A percentile compares a stretch with the other conserved stretches of the same genome.
Evolutionary conservation across 1,140 invertebrate species (phyloP).

Genomic region (Euborellia annulipes): DNA sequence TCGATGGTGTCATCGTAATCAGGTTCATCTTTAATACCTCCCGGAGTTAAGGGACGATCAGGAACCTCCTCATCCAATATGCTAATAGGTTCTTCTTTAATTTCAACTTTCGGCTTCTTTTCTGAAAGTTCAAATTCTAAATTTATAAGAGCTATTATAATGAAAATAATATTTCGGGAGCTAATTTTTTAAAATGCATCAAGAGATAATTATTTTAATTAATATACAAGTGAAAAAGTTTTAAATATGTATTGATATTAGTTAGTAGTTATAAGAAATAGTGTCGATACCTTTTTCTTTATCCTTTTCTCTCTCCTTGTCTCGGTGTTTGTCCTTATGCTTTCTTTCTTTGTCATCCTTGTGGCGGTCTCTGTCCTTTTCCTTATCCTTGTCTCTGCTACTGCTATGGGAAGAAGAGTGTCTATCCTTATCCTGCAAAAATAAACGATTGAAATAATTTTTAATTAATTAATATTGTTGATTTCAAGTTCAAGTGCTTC

Average conservation of each 20-base stretch:
- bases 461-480: not conserved
- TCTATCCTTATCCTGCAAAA: slow-evolving; percentile 32
- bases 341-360: slow-evolving; percentile 18
- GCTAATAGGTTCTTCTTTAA: not conserved
- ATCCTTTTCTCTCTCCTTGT: slow-evolving; percentile 12
- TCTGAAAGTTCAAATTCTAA: not conserved
- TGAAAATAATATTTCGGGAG: too few species aligned
- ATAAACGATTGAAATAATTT: not conserved
- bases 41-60: slow-evolving; percentile 12
- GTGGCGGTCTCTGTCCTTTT: slow-evolving; percentile 17
- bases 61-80: too few species aligned
- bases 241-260: not conserved
- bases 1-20: slow-evolving; percentile 27
- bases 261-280: too few species aligned
- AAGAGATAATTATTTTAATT: not conserved
- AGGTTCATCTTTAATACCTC: slow-evolving; percentile 23
- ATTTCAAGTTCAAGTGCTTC: too few species aligned
- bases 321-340: slow-evolving; percentile 14
- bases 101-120: not conserved
- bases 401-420: slow-evolving; percentile 22
- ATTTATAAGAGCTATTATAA: too few species aligned
- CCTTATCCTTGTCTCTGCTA: slow-evolving; percentile 13
- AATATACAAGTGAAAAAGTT: not conserved
- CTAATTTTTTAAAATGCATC: too few species aligned
- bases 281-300: slow-evolving; percentile 16